Conservation (phyloP, 2,888 invertebrate species). For the Eurois occulta region DNA sequence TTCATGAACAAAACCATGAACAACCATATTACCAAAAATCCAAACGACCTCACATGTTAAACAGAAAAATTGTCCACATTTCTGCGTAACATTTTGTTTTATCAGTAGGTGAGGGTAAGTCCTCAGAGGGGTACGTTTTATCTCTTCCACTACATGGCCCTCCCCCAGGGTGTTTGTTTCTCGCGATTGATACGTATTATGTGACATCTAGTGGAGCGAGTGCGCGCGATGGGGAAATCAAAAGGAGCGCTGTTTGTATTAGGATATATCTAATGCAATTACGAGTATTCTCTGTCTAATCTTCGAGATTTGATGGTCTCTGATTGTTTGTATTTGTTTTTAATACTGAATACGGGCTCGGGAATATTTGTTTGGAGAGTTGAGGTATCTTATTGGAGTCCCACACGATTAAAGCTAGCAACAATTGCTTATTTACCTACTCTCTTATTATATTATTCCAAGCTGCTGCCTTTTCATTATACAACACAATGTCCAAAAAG, state of each 20-base stretch:
- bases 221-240: conserved; percentile 65
- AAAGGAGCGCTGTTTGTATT: conserved; percentile 61
- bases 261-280: conserved; percentile 62
- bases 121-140: conserved; percentile 74
- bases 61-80: conserved; percentile 56
- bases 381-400: background rate
- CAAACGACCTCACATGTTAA: conserved; percentile 36
- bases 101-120: conserved; percentile 66
- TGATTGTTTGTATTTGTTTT: conserved; percentile 41
- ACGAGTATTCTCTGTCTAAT: conserved; percentile 54
- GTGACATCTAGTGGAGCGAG: conserved; percentile 70
- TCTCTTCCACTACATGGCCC: conserved; percentile 85
- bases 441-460: background rate
- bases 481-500: background rate
- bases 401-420: background rate
- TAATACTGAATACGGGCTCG: conserved; percentile 33
- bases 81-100: conserved; percentile 65
- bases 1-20: background rate
- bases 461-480: background rate
- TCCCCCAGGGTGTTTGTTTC: conserved; percentile 79
- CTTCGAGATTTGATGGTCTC: conserved; percentile 35
- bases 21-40: conserved; percentile 17
- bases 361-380: conserved; percentile 5
- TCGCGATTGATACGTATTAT: conserved; percentile 80
- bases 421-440: conserved; percentile 1